Base-by-base conservation (phyloP, 2,797 vertebrate genomes). In the Pseudochaenichthys georgianus region DNA sequence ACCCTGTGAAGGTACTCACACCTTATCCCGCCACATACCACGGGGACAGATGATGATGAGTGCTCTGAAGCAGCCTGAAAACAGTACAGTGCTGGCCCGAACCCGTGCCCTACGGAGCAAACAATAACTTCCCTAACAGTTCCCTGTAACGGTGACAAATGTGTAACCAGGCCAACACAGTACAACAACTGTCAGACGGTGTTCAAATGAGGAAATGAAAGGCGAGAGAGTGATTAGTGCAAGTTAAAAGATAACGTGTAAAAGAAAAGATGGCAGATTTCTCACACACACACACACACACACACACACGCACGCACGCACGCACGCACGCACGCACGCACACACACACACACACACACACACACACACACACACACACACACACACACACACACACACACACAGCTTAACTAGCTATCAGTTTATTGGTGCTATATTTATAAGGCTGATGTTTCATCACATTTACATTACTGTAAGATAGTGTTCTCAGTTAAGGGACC, bases 401-500 rank as follows among this genome's bases (percentile, higher is more conserved):
- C 21, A 65, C 38, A n/a, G n/a, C n/a, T n/a, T n/a, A n/a, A 28
- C 23, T 28, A 28, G 23, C 23, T 28, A 28, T 28, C 23, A 28
- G 23, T 28, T 28, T 28, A 28, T 28, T 28, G 23, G 23, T 28
- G 23, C 23, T 28, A 28, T 28, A 28, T 28, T 28, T 28, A 28
- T 28, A 28, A 3, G 23, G 23, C 23, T 28, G 23, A 28, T 28
- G 23, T 28, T 28, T 28, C 23, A 28, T 28, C 23, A 28, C 23
- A 28, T 28, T 62, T 31, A 63, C 71, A 67, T 76, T 34, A 54
- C 28, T 60, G 58, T 43, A 64, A 52, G 53, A 54, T 57, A 15
- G 47, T 59, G 60, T 73, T 89, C 68, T 81, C 62, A 78, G 71
- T 74, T 53, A 79, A 84, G 91, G 87, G 90, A 93, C 90, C 87